phyloP scores from a whole-genome alignment of 2,113 vertebrate genomes.

The Halcyon senegalensis region DNA sequence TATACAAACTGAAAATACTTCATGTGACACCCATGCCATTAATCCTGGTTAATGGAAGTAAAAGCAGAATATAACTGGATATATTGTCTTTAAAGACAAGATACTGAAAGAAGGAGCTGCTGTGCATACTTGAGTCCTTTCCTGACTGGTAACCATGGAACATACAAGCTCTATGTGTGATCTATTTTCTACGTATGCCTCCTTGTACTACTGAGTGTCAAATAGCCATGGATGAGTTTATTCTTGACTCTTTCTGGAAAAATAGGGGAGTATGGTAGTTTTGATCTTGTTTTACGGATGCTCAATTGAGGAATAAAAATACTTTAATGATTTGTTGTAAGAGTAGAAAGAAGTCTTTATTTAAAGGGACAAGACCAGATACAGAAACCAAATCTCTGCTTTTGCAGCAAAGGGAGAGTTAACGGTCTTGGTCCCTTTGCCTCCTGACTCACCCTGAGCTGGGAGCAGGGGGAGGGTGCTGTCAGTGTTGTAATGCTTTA shows the following conservation, averaged over 20 bases:
- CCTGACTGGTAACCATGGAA: neutral
- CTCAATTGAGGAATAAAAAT: neutral
- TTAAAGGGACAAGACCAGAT: neutral
- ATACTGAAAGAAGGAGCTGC: neutral
- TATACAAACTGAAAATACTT: neutral
- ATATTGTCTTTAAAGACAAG: neutral
- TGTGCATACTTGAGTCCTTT: neutral
- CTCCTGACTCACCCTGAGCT: neutral
- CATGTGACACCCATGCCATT: neutral
- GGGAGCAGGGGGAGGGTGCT: neutral
- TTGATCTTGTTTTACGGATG: neutral
- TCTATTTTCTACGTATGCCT: fast-evolving
- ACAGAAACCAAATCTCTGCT: neutral
- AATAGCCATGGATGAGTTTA: neutral
- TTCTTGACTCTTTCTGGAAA: neutral
- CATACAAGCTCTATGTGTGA: neutral
- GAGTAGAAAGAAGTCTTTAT: neutral
- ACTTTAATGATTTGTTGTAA: neutral
- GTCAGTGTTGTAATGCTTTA: neutral
- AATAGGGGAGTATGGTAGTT: neutral
- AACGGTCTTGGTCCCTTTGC: neutral
- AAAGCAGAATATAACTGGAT: neutral
- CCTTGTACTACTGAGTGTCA: neutral
- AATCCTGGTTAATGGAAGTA: neutral
- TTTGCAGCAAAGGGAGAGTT: slow-evolving; percentile 1